Base-by-base conservation (phyloP, 30 jellyfish, hydroid and myxozoan genomes). In the Turritopsis rubra region DNA sequence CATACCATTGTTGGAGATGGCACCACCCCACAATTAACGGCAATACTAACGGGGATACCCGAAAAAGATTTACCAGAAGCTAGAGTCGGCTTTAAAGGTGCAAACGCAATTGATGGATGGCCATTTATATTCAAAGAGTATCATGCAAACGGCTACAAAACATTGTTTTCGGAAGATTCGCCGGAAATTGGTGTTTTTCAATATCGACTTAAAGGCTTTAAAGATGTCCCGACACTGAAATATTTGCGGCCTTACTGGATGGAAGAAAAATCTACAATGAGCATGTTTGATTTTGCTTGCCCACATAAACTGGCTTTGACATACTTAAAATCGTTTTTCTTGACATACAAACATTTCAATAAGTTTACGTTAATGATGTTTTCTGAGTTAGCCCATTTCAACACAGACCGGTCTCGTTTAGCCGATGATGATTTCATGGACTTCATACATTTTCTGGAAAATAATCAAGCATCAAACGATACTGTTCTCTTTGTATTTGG, bases 1-100 rank as follows among this genome's bases (percentile, higher is more conserved):
- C 89, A 89, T 65, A 84, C 96, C 0, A 78, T 89, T 21, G 96
- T 85, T 1, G 96, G 96, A 22, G 96, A 89, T 73, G 96, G 84
- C 52, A 89, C 96, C 21, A 52, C 91, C 3, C 87, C 96, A 1
- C 96, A 89, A 71, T 84, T 89, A 23, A 52, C 81, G 20, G 96
- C 96, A 21, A 73, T 89, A 75, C 72, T 84, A 28, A 75, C 90
- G n/a, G 96, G 96, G 8, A 20, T 21, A 25, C 79, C 28, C 21
- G 65, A 72, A 29, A 52, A 81, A 13, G 81, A 72, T 16, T 82
- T 89, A 27, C 96, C 96, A 9, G 96, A 89, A 75, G 87, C 88
- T n/a, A 73, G 96, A 52, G 41, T 88, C n/a, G 83, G 87, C 18
- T 29, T 52, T 23, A 52, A 65, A 13, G 79, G 79, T 25, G 72